Percentiles rank a stretch among this genome's conserved stretches.
Conservation (phyloP, 2,888 invertebrate genomes). For the Spilosoma lubricipeda region DNA sequence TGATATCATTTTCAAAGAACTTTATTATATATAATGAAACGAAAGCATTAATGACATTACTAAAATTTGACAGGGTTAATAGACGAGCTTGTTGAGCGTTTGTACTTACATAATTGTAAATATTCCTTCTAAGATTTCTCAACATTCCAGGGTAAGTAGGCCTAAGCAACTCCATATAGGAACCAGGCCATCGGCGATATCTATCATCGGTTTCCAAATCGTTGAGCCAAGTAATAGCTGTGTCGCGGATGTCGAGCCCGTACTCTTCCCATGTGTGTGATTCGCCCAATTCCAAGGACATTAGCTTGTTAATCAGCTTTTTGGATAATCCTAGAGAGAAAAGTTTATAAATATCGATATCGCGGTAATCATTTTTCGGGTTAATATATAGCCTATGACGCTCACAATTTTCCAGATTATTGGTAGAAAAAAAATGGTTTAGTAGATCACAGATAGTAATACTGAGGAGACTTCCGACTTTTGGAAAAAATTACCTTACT, state of each 20-base stretch:
- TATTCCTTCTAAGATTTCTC: constrained; percentile 93
- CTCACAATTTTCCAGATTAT: too few species aligned
- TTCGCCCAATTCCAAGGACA: constrained; percentile 90
- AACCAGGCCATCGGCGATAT: constrained; percentile 95
- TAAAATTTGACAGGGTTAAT: not conserved
- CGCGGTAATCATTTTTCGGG: too few species aligned
- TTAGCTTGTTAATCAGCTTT: constrained; percentile 87
- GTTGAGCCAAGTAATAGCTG: constrained; percentile 97
- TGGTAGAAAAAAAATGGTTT: too few species aligned
- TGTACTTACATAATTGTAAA: constrained; percentile 91
- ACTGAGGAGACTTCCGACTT: not conserved
- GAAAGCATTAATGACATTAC: not conserved
- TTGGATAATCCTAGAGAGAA: constrained; percentile 85
- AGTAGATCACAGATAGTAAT: too few species aligned
- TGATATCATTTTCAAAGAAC: not conserved
- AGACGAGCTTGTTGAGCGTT: not conserved
- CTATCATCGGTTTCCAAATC: constrained; percentile 96
- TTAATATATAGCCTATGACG: too few species aligned
- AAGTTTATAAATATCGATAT: not conserved
- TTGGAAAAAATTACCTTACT: not conserved
- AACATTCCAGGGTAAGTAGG: constrained; percentile 99
- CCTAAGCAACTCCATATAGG: constrained; percentile 95
- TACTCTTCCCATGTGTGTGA: constrained; percentile 89
- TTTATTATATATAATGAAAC: not conserved
- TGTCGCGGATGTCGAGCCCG: constrained; percentile 97